These are phyloP conservation scores for Pseudobourletiella spinata DNA, from an alignment of 1,140 invertebrate species.

Conservation along the genomic window DNA sequence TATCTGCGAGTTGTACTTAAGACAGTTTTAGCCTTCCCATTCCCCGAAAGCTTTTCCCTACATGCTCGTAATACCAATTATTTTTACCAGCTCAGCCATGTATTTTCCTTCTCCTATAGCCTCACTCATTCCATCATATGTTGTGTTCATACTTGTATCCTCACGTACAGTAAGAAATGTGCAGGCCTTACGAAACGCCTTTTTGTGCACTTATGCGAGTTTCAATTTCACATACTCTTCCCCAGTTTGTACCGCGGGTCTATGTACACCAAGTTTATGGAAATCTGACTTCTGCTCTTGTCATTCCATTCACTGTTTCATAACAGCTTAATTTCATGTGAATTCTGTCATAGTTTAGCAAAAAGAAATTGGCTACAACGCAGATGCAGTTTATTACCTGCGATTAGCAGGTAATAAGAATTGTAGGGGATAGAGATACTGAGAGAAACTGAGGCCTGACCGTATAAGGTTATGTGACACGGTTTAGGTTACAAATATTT, in stretches of 20 bases:
- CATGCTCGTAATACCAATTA: conserved; percentile 18
- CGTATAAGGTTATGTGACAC: too few species aligned
- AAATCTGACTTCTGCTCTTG: too few species aligned
- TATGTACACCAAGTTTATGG: neutral
- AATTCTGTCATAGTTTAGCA: too few species aligned
- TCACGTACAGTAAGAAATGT: neutral
- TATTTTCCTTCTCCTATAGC: neutral
- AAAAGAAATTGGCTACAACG: too few species aligned
- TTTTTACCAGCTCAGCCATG: conserved; percentile 24
- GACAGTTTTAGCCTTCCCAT: conserved; percentile 21
- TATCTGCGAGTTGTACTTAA: conserved; percentile 7
- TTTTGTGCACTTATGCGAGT: too few species aligned
- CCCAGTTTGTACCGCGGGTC: neutral
- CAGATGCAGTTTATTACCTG: too few species aligned
- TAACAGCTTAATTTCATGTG: too few species aligned
- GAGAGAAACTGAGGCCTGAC: too few species aligned
- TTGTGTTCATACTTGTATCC: neutral
- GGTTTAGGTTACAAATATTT: too few species aligned
- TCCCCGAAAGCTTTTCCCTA: conserved; percentile 13
- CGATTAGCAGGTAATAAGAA: too few species aligned
- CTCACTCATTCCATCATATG: neutral
- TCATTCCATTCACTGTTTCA: too few species aligned
- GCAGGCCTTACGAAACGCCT: neutral
- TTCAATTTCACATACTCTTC: neutral
- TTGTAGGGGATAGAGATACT: too few species aligned